phyloP scores from a whole-genome alignment of 2,888 invertebrate species.

The Caenorhabditis afra region DNA sequence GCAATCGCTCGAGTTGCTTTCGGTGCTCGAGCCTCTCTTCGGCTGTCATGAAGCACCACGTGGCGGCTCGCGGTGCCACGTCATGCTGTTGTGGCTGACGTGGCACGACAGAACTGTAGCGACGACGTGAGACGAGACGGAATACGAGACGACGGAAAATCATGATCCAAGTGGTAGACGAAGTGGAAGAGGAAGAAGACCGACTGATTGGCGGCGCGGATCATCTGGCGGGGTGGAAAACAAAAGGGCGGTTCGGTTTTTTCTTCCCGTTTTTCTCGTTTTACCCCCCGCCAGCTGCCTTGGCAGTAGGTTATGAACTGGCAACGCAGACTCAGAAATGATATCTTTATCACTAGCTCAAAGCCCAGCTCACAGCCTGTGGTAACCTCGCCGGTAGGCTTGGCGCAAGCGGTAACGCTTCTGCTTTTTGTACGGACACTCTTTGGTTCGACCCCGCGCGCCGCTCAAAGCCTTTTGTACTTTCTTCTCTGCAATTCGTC shows the following conservation, averaged over 20 bases:
- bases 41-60: slow-evolving; percentile 38
- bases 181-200: neutral
- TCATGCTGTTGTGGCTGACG: neutral
- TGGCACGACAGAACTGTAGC: slow-evolving; percentile 1
- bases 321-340: too few species aligned
- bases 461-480: too few species aligned
- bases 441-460: too few species aligned
- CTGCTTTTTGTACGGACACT: too few species aligned
- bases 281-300: neutral
- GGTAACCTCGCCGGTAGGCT: too few species aligned
- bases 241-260: slow-evolving; percentile 13
- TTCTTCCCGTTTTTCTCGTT: neutral
- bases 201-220: neutral
- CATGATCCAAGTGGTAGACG: neutral
- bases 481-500: too few species aligned
- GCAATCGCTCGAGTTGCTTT: slow-evolving; percentile 43
- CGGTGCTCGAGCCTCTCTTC: slow-evolving; percentile 42
- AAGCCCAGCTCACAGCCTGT: too few species aligned
- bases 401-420: too few species aligned
- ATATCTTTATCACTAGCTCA: too few species aligned
- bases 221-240: neutral
- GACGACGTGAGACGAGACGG: neutral
- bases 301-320: neutral
- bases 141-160: neutral
- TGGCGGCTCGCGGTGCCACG: slow-evolving; percentile 4